Percentiles rank a stretch among this genome's conserved stretches.
Evolutionary conservation across 2,888 invertebrate species (phyloP).

Genomic region (Lobophora halterata): DNA sequence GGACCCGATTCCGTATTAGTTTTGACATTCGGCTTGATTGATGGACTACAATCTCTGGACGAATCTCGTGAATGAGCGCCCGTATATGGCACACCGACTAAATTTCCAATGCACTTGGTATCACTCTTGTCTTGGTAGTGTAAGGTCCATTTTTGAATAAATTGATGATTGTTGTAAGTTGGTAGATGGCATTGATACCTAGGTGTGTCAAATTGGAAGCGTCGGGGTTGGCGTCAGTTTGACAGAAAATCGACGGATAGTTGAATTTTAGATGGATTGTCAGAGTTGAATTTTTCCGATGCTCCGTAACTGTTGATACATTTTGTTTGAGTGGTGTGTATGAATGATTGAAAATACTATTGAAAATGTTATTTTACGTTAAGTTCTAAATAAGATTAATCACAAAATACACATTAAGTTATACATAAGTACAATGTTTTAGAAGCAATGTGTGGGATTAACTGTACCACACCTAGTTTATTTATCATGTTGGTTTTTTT

Average conservation of each 20-base stretch:
- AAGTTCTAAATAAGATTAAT: no score
- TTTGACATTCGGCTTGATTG: slow-evolving; percentile 80
- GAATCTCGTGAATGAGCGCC: slow-evolving; percentile 70
- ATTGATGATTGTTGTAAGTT: slow-evolving; percentile 15
- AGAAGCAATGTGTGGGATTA: no score
- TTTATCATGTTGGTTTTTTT: no score
- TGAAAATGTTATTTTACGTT: no score
- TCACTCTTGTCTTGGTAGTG: slow-evolving; percentile 4
- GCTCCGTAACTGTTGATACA: slow-evolving; percentile 16
- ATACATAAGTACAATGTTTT: no score
- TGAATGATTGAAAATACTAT: slow-evolving; percentile 1
- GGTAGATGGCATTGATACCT: slow-evolving; percentile 54
- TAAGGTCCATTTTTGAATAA: slow-evolving; percentile 16
- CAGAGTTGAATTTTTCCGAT: slow-evolving; percentile 39
- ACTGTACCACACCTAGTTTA: no score
- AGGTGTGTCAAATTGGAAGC: slow-evolving; percentile 69
- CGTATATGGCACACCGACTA: slow-evolving; percentile 54
- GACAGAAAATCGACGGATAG: slow-evolving; percentile 62
- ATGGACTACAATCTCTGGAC: slow-evolving; percentile 74
- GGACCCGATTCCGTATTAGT: slow-evolving; percentile 75
- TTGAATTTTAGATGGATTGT: slow-evolving; percentile 60
- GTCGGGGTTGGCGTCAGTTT: slow-evolving; percentile 54
- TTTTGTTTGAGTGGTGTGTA: slow-evolving; percentile 17
- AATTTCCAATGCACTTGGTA: slow-evolving; percentile 16
- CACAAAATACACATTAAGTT: no score